Evolutionary conservation across 2,113 vertebrate genomes (phyloP), one percentile per base, ranked within the genome.

Genomic region (Silurus asotus): DNA sequence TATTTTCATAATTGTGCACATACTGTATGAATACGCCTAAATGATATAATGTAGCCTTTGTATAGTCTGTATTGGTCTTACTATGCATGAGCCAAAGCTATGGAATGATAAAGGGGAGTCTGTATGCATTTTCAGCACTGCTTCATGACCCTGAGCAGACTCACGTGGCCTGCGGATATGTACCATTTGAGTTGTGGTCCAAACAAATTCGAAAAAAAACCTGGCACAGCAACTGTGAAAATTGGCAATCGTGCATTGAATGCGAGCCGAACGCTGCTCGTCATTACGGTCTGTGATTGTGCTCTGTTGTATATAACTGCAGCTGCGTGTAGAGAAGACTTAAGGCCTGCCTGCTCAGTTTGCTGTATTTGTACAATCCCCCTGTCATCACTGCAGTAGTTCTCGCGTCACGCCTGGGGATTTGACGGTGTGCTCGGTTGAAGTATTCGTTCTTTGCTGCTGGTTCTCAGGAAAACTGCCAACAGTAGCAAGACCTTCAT

Each of bases 81-180:
- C 93, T 94, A 93, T 94, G 92, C 93, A 94, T 94, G 93, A 91
- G 87, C 85, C 89, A 87, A 92, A 87, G 81, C 90, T 91, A 88
- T 92, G 87, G 90, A 88, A 87, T 90, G 89, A 89, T 87, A 89
- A 85, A 86, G 86, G 37, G 79, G 64, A 90, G 89, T 91, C 87
- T n/a, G 91, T 93, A 91, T 93, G 91, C 93, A 92, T 92, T 91
- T 81, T 87, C 89, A 90, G 7, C 91, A 90, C 89, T 89, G 86
- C 89, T 89, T 88, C 88, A 84, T 81, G 87, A 84, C 14, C 49
- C 81, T 55, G 89, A 90, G 83, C 88, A 76, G 77, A 87, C 62
- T 65, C 58, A 55, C 62, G 65, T 83, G 65, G 49, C 77, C 45
- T 74, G 81, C 56, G 53, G 65, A 55, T 86, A 61, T 70, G 67